phyloP scores from a whole-genome alignment of 2,797 vertebrate species.

The Chaetodon trifasciatus region DNA sequence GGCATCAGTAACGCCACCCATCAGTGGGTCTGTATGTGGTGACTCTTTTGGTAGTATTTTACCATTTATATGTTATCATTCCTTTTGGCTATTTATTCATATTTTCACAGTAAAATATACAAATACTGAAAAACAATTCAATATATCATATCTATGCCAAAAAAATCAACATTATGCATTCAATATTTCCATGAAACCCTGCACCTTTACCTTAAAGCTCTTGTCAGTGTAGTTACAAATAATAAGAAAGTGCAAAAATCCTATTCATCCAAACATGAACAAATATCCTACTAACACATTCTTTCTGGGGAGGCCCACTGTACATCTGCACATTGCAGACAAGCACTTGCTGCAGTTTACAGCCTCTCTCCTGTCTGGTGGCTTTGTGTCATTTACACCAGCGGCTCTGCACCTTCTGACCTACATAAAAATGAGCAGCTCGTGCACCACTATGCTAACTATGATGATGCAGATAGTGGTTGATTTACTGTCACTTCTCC shows the following conservation, averaged over 20 bases:
- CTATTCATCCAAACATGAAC: background rate
- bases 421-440: constrained; percentile 61
- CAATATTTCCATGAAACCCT: background rate
- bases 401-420: constrained; percentile 66
- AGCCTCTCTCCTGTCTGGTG: constrained; percentile 39
- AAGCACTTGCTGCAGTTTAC: constrained; percentile 29
- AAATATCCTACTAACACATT: background rate
- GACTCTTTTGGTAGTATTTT: background rate
- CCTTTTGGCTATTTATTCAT: background rate
- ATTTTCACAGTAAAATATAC: background rate
- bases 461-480: constrained; percentile 19
- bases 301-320: background rate
- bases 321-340: constrained; percentile 5
- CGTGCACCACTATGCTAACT: constrained; percentile 41
- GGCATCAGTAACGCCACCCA: background rate
- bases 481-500: constrained; percentile 14
- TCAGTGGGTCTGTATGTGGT: background rate
- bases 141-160: background rate
- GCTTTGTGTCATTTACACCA: constrained; percentile 51
- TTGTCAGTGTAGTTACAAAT: background rate
- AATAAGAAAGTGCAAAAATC: background rate
- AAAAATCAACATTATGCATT: background rate
- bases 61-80: background rate
- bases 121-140: background rate
- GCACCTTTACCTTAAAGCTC: background rate